A percentile compares a stretch with the other conserved stretches of the same genome.
These are phyloP conservation scores for Embiotoca jacksoni DNA, from an alignment of 2,113 vertebrate genomes.

Conservation along the genomic window DNA sequence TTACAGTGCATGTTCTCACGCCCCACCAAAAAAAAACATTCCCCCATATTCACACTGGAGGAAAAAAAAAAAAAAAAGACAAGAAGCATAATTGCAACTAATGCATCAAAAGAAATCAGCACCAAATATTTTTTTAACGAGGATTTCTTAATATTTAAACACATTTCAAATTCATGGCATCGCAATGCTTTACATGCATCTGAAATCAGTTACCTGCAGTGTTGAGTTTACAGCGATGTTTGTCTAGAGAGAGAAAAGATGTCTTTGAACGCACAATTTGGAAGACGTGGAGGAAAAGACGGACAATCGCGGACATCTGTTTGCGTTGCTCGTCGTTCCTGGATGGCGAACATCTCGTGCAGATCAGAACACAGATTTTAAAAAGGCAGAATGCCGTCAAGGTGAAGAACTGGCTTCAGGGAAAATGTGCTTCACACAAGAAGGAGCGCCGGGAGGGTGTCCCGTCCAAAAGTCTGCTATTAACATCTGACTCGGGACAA, in stretches of 20 bases:
- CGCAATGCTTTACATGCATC: neutral
- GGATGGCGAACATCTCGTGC: neutral
- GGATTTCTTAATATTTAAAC: neutral
- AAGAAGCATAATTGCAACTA: neutral
- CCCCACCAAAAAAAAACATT: neutral
- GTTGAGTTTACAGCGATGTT: constrained; percentile 3
- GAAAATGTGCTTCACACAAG: constrained; percentile 2
- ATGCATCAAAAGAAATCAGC: constrained; percentile 2
- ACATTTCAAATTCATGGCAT: no score
- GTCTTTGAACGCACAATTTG: constrained; percentile 30
- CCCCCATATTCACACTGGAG: neutral
- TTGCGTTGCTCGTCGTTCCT: neutral
- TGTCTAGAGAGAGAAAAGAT: neutral
- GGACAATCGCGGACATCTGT: constrained; percentile 3
- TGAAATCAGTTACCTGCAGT: constrained; percentile 7
- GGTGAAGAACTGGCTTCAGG: constrained; percentile 22
- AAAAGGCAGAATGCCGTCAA: neutral
- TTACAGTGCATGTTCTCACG: neutral
- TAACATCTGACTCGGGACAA: constrained; percentile 47
- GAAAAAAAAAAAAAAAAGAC: neutral
- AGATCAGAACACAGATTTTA: neutral
- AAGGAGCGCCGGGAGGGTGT: neutral
- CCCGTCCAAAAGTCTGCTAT: constrained; percentile 58
- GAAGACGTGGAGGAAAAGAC: constrained; percentile 20
- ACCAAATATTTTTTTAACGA: no score